Percentiles rank a stretch among this genome's conserved stretches.
These are phyloP conservation scores for Albula glossodonta DNA, from an alignment of 2,113 vertebrate species.

Conservation along the genomic window DNA sequence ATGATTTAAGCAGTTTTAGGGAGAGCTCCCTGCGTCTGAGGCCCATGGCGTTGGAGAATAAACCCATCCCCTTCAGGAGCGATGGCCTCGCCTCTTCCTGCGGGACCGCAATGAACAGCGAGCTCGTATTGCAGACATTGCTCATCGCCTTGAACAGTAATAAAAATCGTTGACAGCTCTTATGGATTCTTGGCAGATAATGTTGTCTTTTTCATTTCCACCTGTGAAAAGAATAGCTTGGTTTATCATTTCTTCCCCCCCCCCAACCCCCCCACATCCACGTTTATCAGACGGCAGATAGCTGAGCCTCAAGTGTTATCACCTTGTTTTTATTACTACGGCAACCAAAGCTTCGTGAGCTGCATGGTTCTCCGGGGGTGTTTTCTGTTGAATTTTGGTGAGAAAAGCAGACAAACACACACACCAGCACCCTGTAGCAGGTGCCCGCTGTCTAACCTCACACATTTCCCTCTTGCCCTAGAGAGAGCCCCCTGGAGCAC, in stretches of 20 bases:
- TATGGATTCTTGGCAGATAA: conserved; percentile 48
- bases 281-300: conserved; percentile 15
- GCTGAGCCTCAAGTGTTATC: not conserved
- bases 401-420: not conserved
- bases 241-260: conserved; percentile 30
- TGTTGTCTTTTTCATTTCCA: conserved; percentile 52
- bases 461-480: not conserved
- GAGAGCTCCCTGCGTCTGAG: not conserved
- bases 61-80: not conserved
- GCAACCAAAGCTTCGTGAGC: not conserved
- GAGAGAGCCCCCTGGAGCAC: not conserved
- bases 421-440: not conserved
- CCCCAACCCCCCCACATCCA: not conserved
- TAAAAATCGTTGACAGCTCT: conserved; percentile 43
- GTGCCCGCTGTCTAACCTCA: not conserved
- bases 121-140: conserved; percentile 46
- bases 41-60: not conserved
- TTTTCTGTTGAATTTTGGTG: not conserved
- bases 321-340: conserved; percentile 7
- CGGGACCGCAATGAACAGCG: conserved; percentile 46
- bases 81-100: conserved; percentile 14
- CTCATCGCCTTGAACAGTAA: conserved; percentile 47
- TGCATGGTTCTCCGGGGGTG: not conserved
- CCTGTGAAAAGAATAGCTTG: conserved; percentile 37
- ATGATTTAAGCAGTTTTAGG: not conserved